Evolutionary conservation across 2,797 vertebrate genomes (phyloP).

Genomic region (Tinamus major): DNA sequence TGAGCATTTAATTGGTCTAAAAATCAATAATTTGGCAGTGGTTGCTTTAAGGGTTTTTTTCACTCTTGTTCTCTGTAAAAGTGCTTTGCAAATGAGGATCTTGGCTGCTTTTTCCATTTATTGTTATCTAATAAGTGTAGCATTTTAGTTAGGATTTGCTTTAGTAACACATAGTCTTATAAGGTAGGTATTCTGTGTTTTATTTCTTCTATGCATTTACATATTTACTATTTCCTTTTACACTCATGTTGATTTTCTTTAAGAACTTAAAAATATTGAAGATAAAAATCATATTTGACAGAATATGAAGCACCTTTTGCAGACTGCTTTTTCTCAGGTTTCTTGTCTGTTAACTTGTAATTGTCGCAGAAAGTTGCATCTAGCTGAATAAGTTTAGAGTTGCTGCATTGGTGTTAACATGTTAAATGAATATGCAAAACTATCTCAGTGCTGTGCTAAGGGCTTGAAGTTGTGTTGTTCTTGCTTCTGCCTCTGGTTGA

Average conservation of each 20-base stretch:
- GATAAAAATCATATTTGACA: conserved; percentile 66
- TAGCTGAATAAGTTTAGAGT: neutral
- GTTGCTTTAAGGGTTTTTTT: neutral
- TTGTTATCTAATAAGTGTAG: neutral
- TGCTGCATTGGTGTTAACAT: neutral
- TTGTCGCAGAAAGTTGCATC: neutral
- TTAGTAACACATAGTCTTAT: neutral
- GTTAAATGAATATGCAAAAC: conserved; percentile 3
- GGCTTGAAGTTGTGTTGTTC: conserved; percentile 12
- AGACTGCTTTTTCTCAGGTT: conserved; percentile 30
- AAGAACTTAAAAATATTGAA: neutral
- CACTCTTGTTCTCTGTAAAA: neutral
- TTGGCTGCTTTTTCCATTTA: neutral
- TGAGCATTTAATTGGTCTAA: conserved; percentile 67
- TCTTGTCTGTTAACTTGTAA: conserved; percentile 12
- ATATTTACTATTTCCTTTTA: conserved; percentile 1
- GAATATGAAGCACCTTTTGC: conserved; percentile 33
- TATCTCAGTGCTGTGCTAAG: conserved; percentile 48
- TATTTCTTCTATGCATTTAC: conserved; percentile 4
- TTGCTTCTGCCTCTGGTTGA: conserved; percentile 32
- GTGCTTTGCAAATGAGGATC: neutral
- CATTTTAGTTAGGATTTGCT: neutral
- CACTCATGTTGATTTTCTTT: neutral
- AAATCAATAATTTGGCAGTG: conserved; percentile 16
- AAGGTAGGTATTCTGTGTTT: conserved; percentile 50